These are phyloP conservation scores for Cheiracanthium punctorium DNA, from an alignment of 2,888 invertebrate species.

Conservation along the genomic window DNA sequence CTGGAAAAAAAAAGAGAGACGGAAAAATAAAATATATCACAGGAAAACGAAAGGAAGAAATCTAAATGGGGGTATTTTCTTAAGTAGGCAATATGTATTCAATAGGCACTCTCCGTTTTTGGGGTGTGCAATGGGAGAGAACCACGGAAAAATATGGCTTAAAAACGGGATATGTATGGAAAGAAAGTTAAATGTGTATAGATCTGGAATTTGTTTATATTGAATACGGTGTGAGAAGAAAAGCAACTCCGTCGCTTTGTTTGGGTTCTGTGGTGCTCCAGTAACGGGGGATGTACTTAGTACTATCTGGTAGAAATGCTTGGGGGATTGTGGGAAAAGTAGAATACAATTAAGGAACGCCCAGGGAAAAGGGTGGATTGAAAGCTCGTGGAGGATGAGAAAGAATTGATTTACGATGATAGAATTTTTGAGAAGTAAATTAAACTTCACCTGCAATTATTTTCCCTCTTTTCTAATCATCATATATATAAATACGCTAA, in stretches of 20 bases:
- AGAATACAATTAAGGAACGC: background rate
- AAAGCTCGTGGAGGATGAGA: no score
- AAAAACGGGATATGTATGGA: constrained; percentile 28
- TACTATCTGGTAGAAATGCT: background rate
- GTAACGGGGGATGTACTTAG: no score
- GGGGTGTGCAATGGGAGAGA: constrained; percentile 17
- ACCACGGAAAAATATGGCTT: constrained; percentile 48
- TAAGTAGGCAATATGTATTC: constrained; percentile 70
- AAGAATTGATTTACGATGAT: no score
- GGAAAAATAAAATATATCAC: background rate
- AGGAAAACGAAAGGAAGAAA: background rate
- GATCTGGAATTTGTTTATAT: constrained; percentile 8
- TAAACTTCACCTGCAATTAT: no score
- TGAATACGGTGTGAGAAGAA: constrained; percentile 25
- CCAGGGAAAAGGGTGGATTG: no score
- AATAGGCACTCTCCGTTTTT: constrained; percentile 21
- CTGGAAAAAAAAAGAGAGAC: constrained; percentile 74
- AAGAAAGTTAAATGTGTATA: background rate
- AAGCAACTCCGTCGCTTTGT: constrained; percentile 23
- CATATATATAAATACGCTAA: no score
- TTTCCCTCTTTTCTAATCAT: no score
- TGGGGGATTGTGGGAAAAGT: background rate
- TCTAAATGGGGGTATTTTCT: constrained; percentile 45
- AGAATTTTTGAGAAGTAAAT: no score
- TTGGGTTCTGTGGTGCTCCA: no score